Evolutionary conservation across 2,797 vertebrate species (phyloP), one percentile per base, ranked within the genome.

Genomic region (Eulemur rubriventer): DNA sequence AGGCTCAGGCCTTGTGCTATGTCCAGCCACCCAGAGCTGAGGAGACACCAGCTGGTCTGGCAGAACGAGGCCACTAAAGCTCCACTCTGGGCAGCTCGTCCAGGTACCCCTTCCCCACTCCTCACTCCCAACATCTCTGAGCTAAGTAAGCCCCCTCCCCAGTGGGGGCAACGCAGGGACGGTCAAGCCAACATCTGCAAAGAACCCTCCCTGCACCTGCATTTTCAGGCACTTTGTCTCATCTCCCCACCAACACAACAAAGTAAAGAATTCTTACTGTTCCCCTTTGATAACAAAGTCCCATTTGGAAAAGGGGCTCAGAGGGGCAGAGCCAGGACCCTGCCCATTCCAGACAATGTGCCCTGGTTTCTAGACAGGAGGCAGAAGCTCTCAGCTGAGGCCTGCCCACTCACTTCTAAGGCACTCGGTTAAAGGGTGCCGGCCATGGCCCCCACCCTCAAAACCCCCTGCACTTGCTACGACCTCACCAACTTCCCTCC

Each of bases 171-270:
- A 75, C 13, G 30, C 0, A 22, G 55, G 24, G 9, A 26, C 4
- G 57, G 50, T 30, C 59, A 43, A 46, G 50, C 20, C 57, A 16
- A 2, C 33, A 57, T 4, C 73, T 63, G 6, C 48, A 14, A 48
- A 38, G 48, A 89, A 24, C 6, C 80, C 14, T 1, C 6, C 84
- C 55, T 7, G 46, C 0, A n/a, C 20, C 43, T 0, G 0, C 30
- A 16, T 65, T 41, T n/a, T 1, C 8, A 28, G 24, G 41, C 20
- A 10, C 67, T 7, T 35, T 16, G 20, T 52, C 30, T 93, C n/a
- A 1, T 28, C n/a, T 30, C 33, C 22, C 18, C 38, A 4, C 2
- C 0, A 0, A 41, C 67, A 61, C 3, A 12, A 50, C 20, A 7
- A 38, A 20, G 50, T 24, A 1, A 59, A 55, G 73, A 72, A 52